Conservation (phyloP, 2,888 invertebrate species). For the Cosmia trapezina region DNA sequence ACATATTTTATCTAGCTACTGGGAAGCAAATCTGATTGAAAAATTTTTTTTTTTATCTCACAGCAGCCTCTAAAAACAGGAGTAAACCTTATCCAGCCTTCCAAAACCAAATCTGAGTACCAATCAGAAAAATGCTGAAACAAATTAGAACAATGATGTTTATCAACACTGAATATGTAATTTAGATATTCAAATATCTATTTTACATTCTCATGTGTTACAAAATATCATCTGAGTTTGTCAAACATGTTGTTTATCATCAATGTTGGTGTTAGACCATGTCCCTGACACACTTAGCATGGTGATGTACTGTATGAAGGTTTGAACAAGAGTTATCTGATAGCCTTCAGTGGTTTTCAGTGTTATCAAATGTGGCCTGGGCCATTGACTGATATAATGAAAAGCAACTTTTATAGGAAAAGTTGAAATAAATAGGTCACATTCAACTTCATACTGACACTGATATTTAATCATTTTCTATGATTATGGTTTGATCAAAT, state of each 20-base stretch:
- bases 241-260: constrained; percentile 19
- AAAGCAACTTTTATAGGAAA: background rate
- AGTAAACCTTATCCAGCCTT: background rate
- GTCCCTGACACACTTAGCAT: constrained; percentile 25
- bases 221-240: constrained; percentile 13
- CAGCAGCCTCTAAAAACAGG: background rate
- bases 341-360: background rate
- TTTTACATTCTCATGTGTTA: background rate
- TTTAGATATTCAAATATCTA: constrained; percentile 4
- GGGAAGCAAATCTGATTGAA: background rate
- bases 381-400: background rate
- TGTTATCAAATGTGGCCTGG: background rate
- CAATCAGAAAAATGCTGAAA: background rate
- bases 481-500: background rate
- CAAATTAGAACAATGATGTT: background rate
- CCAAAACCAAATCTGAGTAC: background rate
- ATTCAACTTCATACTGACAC: background rate
- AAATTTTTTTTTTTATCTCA: background rate
- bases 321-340: background rate
- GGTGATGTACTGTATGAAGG: constrained; percentile 7
- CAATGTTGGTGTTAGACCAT: constrained; percentile 14
- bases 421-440: background rate
- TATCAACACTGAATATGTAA: background rate
- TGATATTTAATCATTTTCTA: background rate
- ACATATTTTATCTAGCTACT: background rate